Evolutionary conservation across 1,140 invertebrate genomes (phyloP).

Genomic region (Trachymyrmex septentrionalis): DNA sequence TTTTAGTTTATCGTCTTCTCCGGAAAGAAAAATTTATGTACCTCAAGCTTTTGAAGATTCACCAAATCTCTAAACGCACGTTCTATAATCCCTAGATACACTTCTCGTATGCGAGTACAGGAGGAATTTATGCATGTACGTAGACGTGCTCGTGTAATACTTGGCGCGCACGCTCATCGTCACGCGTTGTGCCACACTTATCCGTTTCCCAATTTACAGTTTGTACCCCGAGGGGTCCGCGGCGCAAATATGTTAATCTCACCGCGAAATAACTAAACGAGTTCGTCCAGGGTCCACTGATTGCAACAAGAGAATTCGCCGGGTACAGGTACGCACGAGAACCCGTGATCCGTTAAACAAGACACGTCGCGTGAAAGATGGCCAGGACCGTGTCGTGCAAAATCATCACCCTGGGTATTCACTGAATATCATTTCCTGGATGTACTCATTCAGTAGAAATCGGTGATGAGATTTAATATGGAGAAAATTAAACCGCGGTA

Average conservation of each 20-base stretch:
- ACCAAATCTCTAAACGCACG: neutral
- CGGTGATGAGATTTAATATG: conserved; percentile 38
- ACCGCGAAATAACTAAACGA: conserved; percentile 78
- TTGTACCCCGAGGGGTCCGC: conserved; percentile 72
- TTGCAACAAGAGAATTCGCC: conserved; percentile 58
- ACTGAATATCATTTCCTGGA: conserved; percentile 71
- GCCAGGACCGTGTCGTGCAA: conserved; percentile 5
- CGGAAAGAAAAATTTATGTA: neutral
- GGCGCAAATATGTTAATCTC: conserved; percentile 80
- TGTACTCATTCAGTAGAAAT: conserved; percentile 39
- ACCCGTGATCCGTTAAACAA: conserved; percentile 53
- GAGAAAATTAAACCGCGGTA: conserved; percentile 5
- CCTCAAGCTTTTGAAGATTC: neutral
- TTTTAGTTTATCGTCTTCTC: neutral
- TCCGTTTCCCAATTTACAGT: conserved; percentile 75
- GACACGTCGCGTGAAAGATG: conserved; percentile 55
- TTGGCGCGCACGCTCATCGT: conserved; percentile 24
- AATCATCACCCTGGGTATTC: conserved; percentile 43
- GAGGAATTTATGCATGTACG: conserved; percentile 43
- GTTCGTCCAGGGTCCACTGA: conserved; percentile 77
- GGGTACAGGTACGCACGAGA: neutral
- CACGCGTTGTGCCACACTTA: conserved; percentile 36
- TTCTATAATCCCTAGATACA: neutral
- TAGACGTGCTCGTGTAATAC: neutral
- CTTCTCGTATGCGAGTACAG: neutral